Conservation (phyloP, 2,113 vertebrate species). For the Trematomus loennbergii region DNA sequence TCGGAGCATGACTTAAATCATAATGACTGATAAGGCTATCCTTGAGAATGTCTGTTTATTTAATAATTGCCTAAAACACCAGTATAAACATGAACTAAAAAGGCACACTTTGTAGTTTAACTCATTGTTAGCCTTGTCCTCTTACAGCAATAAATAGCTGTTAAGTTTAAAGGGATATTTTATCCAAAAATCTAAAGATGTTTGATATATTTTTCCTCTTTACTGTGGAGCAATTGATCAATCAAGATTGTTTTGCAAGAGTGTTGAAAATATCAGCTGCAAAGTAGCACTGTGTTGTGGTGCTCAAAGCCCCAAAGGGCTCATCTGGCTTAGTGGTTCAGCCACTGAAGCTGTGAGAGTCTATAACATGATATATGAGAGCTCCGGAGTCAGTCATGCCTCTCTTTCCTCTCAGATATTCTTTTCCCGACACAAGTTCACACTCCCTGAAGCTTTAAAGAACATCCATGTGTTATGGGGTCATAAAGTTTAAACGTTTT, state of each 20-base stretch:
- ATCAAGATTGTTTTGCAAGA: no score
- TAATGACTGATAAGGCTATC: background rate
- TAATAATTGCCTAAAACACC: background rate
- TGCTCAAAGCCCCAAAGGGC: background rate
- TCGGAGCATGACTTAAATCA: background rate
- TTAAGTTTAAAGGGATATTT: background rate
- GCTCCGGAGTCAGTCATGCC: conserved; percentile 3
- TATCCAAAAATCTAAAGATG: no score
- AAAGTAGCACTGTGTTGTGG: background rate
- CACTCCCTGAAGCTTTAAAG: background rate
- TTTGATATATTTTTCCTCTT: no score
- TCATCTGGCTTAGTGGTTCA: background rate
- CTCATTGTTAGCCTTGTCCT: background rate
- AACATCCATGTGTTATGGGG: background rate
- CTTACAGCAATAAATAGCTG: background rate
- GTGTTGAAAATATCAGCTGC: no score
- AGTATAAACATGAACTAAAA: background rate
- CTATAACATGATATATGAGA: background rate
- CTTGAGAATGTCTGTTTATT: background rate
- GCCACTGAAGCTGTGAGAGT: background rate
- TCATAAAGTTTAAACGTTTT: background rate
- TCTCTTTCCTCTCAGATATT: background rate
- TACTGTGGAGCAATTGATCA: no score
- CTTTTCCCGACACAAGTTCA: background rate
- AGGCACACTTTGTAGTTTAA: background rate